Percentiles rank a stretch among this genome's conserved stretches.
These are phyloP conservation scores for Cosmorhoe ocellata DNA, from an alignment of 2,888 invertebrate genomes.

Conservation along the genomic window DNA sequence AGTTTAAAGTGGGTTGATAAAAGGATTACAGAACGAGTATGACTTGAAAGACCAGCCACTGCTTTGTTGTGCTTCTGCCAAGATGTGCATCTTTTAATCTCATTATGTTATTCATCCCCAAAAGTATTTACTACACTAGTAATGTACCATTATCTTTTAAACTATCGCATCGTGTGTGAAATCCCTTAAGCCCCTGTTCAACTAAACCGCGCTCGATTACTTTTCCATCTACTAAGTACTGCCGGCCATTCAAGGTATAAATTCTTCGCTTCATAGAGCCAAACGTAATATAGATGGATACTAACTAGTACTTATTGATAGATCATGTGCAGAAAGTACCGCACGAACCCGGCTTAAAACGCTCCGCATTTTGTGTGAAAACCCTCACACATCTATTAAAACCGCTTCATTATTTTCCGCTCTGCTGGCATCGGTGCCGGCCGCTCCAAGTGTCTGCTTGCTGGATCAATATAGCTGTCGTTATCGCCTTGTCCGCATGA, in stretches of 20 bases:
- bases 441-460: constrained; percentile 28
- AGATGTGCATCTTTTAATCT: no score
- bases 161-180: neutral
- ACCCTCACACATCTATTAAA: constrained; percentile 5
- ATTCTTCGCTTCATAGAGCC: neutral
- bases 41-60: neutral
- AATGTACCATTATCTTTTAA: no score
- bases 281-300: no score
- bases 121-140: no score
- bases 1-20: constrained; percentile 11
- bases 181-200: neutral
- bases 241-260: neutral
- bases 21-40: neutral
- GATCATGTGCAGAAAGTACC: neutral
- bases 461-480: constrained; percentile 43
- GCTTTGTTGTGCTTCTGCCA: neutral
- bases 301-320: no score
- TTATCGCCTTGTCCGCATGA: constrained; percentile 35
- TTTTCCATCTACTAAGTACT: neutral
- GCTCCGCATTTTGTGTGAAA: constrained; percentile 3
- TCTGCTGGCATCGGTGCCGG: constrained; percentile 35
- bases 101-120: no score
- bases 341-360: neutral
- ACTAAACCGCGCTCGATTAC: neutral
- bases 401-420: constrained; percentile 46